Conservation (phyloP, 2,888 invertebrate species). For the Pyrrhosoma nymphula region DNA sequence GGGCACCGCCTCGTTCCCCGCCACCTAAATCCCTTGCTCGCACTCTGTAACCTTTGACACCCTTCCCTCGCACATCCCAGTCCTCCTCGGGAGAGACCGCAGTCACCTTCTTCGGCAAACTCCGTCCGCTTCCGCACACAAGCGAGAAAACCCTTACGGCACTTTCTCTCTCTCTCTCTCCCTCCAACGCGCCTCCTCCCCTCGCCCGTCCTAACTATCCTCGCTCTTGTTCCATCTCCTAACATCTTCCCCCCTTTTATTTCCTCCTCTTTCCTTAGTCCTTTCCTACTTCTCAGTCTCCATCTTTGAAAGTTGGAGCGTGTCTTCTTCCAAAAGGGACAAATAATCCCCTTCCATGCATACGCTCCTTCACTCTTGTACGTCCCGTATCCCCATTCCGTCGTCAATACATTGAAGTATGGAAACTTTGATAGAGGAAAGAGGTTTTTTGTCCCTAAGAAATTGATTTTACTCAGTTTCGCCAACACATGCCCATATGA, state of each 20-base stretch:
- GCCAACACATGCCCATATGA: no score
- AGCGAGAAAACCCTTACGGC: background rate
- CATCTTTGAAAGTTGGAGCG: background rate
- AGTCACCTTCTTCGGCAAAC: slow-evolving; percentile 34
- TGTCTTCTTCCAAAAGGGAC: background rate
- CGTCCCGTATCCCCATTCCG: no score
- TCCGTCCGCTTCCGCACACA: slow-evolving; percentile 9
- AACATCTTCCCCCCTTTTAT: background rate
- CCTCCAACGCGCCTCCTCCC: background rate
- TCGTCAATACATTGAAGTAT: no score
- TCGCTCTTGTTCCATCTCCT: no score
- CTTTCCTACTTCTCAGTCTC: background rate
- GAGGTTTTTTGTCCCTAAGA: no score
- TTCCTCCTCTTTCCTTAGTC: no score
- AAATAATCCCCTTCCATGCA: background rate
- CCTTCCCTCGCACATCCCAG: slow-evolving; percentile 13
- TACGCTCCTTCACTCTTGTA: no score
- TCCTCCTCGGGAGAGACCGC: background rate
- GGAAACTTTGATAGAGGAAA: no score
- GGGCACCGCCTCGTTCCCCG: no score
- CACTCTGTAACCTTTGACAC: slow-evolving; percentile 48
- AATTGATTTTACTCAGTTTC: no score
- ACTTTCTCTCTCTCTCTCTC: background rate
- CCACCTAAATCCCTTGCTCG: slow-evolving; percentile 34
- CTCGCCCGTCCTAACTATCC: background rate